Evolutionary conservation across 2,888 invertebrate species (phyloP), one percentile per base, ranked within the genome.

Genomic region (Scelioninae gen. 2): DNA sequence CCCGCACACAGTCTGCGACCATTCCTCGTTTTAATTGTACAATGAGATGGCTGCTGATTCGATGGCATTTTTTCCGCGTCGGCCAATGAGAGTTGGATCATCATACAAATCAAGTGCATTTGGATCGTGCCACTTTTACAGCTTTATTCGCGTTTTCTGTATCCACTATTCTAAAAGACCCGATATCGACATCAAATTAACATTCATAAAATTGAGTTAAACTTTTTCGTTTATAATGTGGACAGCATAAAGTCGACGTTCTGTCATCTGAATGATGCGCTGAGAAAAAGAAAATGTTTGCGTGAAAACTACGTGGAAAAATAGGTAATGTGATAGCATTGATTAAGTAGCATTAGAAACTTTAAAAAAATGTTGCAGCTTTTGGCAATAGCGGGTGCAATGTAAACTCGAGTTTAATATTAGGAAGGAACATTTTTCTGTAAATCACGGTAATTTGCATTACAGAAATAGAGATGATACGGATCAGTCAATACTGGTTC

Each of bases 41-140:
- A 74, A 74, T 84, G 83, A 83, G 81, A 81, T 82, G 77, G 83
- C 81, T 81, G 81, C 84, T 81, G 84, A 84, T 85, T 84, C 84
- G 82, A 83, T 82, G 81, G 81, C 82, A 84, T 84, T 82, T 83
- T 84, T 82, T 80, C 80, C 78, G 77, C 77, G 78, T 79, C 78
- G 82, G 81, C 84, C 84, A 84, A 84, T 84, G 83, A 82, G 83
- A 82, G 81, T 79, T 79, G 80, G 81, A 81, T 78, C 75, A 75
- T 75, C 73, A 70, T 70, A 70, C 75, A 70, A 75, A 73, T 75
- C 72, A 65, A 75, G 73, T 70, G 75, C 70, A 70, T 73, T 75
- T 75, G 65, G 73, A 73, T 67, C 70, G 63, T 63, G 70, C 68
- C 67, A 73, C 70, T 75, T 75, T 75, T 75, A 70, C 75, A 75